Evolutionary conservation across 2,888 invertebrate species (phyloP).

Genomic region (Eupeodes latifasciatus): DNA sequence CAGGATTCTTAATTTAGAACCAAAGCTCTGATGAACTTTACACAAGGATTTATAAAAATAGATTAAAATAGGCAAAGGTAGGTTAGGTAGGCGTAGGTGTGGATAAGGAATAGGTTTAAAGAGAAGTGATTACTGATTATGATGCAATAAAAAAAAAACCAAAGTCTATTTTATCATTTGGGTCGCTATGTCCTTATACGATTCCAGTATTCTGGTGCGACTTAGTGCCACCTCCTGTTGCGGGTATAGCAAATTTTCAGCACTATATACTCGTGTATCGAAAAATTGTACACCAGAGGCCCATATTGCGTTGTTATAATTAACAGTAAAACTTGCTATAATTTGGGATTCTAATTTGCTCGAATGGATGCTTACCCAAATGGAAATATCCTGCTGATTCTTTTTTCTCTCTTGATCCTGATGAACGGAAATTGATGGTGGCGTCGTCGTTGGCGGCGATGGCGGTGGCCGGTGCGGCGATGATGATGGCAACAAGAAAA

Average conservation of each 20-base stretch:
- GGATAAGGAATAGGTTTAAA: too few relatives aligned
- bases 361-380: constrained; percentile 70
- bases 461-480: neutral
- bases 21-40: neutral
- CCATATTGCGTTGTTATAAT: constrained; percentile 45
- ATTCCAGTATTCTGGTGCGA: neutral
- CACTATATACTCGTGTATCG: neutral
- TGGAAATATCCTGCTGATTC: constrained; percentile 58
- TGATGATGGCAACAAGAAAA: constrained; percentile 14
- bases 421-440: neutral
- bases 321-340: constrained; percentile 69
- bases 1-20: constrained; percentile 3
- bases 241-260: neutral
- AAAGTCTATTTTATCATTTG: constrained; percentile 21
- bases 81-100: too few relatives aligned
- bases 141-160: constrained; percentile 1
- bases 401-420: constrained; percentile 12
- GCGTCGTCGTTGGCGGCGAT: neutral
- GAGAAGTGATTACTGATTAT: neutral
- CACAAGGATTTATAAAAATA: constrained; percentile 16
- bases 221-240: constrained; percentile 6
- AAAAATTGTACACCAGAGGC: constrained; percentile 2
- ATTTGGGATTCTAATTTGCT: constrained; percentile 64
- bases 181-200: neutral
- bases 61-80: neutral